Percentiles rank a stretch among this genome's conserved stretches.
phyloP scores from a whole-genome alignment of 1,140 invertebrate genomes.

The Sitophilus oryzae region DNA sequence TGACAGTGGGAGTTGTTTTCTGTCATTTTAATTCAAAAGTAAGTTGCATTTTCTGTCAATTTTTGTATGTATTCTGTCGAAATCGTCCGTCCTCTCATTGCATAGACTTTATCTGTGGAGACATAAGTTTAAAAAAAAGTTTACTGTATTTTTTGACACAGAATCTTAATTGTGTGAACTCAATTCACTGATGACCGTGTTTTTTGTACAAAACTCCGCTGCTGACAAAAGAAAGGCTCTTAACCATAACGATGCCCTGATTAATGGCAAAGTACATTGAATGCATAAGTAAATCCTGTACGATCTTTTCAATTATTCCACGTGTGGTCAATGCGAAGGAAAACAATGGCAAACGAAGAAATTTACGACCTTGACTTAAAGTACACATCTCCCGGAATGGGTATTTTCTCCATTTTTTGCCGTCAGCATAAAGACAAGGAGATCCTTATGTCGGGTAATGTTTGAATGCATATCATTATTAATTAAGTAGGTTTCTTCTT shows the following conservation, averaged over 20 bases:
- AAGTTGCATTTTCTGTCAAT: too few relatives aligned
- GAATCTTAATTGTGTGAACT: too few relatives aligned
- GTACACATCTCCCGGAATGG: not conserved
- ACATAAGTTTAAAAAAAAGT: too few relatives aligned
- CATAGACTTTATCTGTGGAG: too few relatives aligned
- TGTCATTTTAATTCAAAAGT: too few relatives aligned
- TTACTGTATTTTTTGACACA: too few relatives aligned
- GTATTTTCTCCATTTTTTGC: not conserved
- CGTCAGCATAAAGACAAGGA: not conserved
- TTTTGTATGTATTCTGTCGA: too few relatives aligned
- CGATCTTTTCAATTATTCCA: slow-evolving; percentile 3
- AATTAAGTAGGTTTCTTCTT: not conserved
- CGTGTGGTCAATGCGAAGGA: slow-evolving; percentile 1
- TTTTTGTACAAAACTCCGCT: too few relatives aligned
- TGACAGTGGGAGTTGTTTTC: too few relatives aligned
- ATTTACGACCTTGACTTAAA: slow-evolving; percentile 1
- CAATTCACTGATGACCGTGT: too few relatives aligned
- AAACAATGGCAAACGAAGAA: slow-evolving; percentile 4
- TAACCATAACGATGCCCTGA: not conserved
- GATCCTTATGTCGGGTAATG: not conserved
- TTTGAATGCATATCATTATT: not conserved
- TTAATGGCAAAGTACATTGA: slow-evolving; percentile 1
- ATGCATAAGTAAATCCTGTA: not conserved
- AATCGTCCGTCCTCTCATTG: too few relatives aligned
- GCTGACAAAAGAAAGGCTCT: too few relatives aligned